Conservation (phyloP, 2,888 invertebrate genomes). For the Cantharis nigra region DNA sequence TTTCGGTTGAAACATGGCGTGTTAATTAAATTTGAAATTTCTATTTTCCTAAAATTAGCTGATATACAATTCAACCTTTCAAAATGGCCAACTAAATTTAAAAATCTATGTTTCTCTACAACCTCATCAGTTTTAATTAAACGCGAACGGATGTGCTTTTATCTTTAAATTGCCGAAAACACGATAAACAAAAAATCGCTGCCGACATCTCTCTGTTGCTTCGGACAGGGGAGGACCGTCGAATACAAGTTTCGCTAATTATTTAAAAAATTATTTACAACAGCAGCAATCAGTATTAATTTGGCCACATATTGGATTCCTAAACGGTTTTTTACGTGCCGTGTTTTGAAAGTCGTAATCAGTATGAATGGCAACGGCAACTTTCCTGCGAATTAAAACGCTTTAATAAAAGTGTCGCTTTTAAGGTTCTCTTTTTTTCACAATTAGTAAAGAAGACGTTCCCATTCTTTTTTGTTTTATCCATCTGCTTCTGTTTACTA, state of each 20-base stretch:
- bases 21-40: constrained; percentile 25
- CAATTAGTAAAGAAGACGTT: neutral
- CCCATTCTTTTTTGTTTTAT: constrained; percentile 16
- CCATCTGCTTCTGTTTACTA: constrained; percentile 30
- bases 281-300: neutral
- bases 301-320: neutral
- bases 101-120: neutral
- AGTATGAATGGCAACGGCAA: neutral
- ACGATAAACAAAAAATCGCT: neutral
- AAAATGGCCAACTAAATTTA: constrained; percentile 4
- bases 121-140: neutral
- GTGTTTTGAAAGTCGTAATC: neutral
- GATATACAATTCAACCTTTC: constrained; percentile 27
- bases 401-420: constrained; percentile 1
- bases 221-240: neutral
- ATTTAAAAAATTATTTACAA: neutral
- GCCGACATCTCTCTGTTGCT: neutral
- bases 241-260: neutral
- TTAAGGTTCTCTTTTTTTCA: neutral
- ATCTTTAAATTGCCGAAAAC: neutral
- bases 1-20: constrained; percentile 17
- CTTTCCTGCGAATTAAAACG: neutral
- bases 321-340: neutral
- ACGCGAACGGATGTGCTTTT: neutral
- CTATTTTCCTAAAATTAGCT: constrained; percentile 19